Base-by-base conservation (phyloP, 1,140 invertebrate species). In the Brachionus angularis region DNA sequence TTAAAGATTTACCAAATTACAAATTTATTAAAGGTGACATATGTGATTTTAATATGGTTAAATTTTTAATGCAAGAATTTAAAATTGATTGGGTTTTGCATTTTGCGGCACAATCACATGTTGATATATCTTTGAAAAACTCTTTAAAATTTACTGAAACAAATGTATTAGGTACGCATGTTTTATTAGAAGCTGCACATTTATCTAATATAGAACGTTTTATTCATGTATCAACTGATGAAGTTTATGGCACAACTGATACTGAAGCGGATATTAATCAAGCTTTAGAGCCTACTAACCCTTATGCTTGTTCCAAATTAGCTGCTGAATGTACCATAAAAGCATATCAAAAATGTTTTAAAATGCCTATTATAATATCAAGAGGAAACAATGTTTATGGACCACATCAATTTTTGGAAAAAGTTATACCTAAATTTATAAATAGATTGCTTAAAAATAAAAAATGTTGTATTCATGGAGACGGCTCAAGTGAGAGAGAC, bases 331-430 rank as follows among this genome's bases (percentile, higher is more conserved):
- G 47, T 47, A 50, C 73, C 10, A 64, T 77, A 4, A 31, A 34
- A 12, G 74, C 74, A 8, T 75, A 75, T 50, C 72, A 69, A 47
- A 62, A 75, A 62, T 50, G 55, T 34, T 75, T 73, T 61, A 73
- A 74, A 69, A 64, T 74, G 21, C 79, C 79, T 4, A 76, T 80
- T 55, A 73, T 78, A 8, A 79, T 77, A 14, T 71, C 77, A 4
- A 71, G 79, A 8, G 75, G 79, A 33, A 80, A 81, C 73, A 80
- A 81, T 72, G 78, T 81, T 39, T 80, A 80, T 67, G 79, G 79
- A 4, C 79, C 79, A 5, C 77, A 79, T 53, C 79, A 80, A 61
- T 80, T 78, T 77, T 74, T 79, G 39, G 73, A 74, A 31, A 74
- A 72, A 31, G 73, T 79, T 4, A 78, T 79, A 55, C 78, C 78